A percentile compares a stretch with the other conserved stretches of the same genome.
Evolutionary conservation across 2,113 vertebrate genomes (phyloP).

Genomic region (Chaetops frenatus): DNA sequence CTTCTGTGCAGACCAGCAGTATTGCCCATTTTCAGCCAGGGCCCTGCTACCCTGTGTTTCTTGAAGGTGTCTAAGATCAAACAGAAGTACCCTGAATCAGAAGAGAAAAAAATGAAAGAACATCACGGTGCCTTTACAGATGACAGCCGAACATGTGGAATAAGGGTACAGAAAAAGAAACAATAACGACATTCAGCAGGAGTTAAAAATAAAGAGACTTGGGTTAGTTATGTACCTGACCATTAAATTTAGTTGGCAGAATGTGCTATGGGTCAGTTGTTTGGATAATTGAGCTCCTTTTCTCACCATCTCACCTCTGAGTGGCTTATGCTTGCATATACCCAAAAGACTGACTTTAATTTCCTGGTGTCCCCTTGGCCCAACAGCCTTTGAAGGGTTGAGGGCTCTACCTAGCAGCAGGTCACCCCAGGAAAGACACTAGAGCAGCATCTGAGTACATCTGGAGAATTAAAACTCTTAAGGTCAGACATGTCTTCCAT

Average conservation of each 20-base stretch:
- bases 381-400: neutral
- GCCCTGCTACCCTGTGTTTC: neutral
- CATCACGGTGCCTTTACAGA: neutral
- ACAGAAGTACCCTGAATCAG: neutral
- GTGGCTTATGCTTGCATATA: neutral
- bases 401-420: neutral
- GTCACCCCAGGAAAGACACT: neutral
- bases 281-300: neutral
- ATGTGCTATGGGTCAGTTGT: neutral
- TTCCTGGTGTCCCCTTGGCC: neutral
- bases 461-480: neutral
- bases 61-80: neutral
- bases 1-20: neutral
- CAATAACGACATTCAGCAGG: neutral
- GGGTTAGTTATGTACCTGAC: neutral
- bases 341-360: neutral
- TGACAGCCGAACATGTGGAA: neutral
- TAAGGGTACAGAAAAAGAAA: neutral
- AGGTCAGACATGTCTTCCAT: neutral
- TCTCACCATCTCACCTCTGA: neutral
- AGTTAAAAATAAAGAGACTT: neutral
- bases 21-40: neutral
- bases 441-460: neutral
- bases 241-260: neutral
- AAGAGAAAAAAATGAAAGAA: neutral